Evolutionary conservation across 2,797 vertebrate genomes (phyloP).

Genomic region (Coracias cyanogaster): DNA sequence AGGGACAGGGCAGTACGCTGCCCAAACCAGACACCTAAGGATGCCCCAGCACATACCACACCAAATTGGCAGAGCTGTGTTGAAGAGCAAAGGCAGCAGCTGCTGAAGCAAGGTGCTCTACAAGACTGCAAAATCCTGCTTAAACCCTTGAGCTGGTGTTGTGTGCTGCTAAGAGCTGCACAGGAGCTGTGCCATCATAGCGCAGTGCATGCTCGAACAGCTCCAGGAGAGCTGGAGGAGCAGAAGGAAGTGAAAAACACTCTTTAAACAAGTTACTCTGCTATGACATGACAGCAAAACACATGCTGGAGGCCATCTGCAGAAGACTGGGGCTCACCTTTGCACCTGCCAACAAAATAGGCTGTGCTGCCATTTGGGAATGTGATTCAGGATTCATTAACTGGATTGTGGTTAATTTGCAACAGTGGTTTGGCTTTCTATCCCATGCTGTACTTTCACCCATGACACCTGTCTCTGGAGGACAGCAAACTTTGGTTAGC

Average conservation of each 20-base stretch:
- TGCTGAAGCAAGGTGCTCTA: neutral
- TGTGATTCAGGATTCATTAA: constrained; percentile 18
- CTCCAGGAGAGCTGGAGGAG: neutral
- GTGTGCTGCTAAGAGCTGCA: neutral
- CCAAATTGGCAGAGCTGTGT: neutral
- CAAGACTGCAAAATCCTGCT: neutral
- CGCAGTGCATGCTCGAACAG: neutral
- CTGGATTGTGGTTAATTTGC: constrained; percentile 8
- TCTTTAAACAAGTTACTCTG: neutral
- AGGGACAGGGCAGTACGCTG: neutral
- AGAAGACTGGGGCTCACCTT: neutral
- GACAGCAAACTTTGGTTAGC: neutral
- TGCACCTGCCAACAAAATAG: neutral
- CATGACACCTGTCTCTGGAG: neutral
- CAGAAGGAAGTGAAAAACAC: constrained; percentile 4
- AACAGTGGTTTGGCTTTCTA: neutral
- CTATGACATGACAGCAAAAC: neutral
- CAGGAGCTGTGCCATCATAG: neutral
- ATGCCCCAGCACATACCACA: neutral
- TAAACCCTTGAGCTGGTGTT: neutral
- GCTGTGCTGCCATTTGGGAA: neutral
- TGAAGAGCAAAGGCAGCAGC: constrained; percentile 3
- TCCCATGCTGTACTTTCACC: neutral
- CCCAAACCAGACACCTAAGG: neutral
- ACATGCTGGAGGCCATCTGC: neutral